Conservation (phyloP, 2,797 vertebrate species). For the Mormyrus hasselquistii region DNA sequence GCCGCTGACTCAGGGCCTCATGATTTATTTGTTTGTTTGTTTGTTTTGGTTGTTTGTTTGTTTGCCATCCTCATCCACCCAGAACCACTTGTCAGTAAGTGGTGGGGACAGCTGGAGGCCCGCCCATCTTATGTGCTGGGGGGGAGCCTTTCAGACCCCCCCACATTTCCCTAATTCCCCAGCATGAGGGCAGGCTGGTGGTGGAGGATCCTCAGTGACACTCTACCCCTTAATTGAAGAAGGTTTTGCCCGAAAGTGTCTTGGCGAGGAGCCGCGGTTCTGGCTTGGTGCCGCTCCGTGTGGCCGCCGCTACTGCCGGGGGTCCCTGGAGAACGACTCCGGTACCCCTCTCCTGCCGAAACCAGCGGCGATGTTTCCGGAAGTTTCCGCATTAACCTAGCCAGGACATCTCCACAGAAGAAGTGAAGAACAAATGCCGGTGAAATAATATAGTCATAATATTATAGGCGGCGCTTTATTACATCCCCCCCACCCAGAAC, state of each 20-base stretch:
- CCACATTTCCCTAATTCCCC: conserved; percentile 16
- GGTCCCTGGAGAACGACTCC: background rate
- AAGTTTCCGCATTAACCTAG: background rate
- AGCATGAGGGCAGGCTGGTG: conserved; percentile 17
- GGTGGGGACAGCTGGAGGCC: conserved; percentile 41
- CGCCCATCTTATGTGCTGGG: conserved; percentile 1
- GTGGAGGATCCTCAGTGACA: conserved; percentile 38
- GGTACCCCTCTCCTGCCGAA: background rate
- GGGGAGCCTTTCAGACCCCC: conserved; percentile 17
- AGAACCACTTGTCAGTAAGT: conserved; percentile 32
- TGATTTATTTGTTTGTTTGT: background rate
- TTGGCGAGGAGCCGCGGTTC: background rate
- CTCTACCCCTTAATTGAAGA: conserved; percentile 36
- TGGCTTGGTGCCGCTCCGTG: background rate
- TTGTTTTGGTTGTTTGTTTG: conserved; percentile 5
- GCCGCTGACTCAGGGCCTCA: conserved; percentile 37
- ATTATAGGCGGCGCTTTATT: background rate
- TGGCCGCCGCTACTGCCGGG: background rate
- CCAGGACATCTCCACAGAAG: background rate
- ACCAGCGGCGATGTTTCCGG: background rate
- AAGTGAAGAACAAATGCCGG: background rate
- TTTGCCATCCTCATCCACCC: conserved; percentile 15
- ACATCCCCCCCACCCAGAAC: background rate
- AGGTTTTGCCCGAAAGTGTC: conserved; percentile 29
- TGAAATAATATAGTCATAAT: background rate